A percentile compares a stretch with the other conserved stretches of the same genome.
These are phyloP conservation scores for Paratilapia polleni DNA, from an alignment of 2,113 vertebrate genomes.

Conservation along the genomic window DNA sequence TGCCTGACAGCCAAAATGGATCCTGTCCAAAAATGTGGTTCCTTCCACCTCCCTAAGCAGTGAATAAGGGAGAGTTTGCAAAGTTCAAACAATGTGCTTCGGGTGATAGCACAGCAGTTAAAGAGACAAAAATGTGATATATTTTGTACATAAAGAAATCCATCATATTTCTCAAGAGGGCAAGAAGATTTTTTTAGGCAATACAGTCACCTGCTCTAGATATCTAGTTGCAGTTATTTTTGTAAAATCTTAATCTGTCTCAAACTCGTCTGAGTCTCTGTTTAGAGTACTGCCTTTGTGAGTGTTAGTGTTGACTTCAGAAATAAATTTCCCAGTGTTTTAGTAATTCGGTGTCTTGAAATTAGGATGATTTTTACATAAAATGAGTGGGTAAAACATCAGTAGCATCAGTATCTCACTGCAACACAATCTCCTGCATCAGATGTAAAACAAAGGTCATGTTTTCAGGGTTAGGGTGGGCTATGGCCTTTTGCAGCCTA, in stretches of 20 bases:
- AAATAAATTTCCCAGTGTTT: background rate
- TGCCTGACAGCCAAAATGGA: constrained; percentile 55
- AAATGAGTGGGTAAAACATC: background rate
- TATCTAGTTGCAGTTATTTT: constrained; percentile 13
- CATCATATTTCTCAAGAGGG: constrained; percentile 23
- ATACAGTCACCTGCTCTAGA: background rate
- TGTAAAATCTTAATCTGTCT: background rate
- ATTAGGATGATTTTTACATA: background rate
- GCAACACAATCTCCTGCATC: background rate
- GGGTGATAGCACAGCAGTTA: constrained; percentile 42
- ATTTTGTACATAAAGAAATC: constrained; percentile 38
- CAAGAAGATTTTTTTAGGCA: constrained; percentile 6
- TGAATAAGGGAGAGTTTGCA: constrained; percentile 17
- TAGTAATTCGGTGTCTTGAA: background rate
- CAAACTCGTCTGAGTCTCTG: background rate
- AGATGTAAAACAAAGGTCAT: background rate
- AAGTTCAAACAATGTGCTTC: constrained; percentile 48
- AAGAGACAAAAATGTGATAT: constrained; percentile 31
- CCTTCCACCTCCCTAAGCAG: constrained; percentile 21
- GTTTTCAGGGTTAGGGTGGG: background rate
- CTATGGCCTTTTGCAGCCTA: background rate
- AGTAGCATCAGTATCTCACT: background rate
- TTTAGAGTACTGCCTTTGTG: background rate
- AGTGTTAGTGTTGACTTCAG: background rate
- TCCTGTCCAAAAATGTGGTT: constrained; percentile 37